These are phyloP conservation scores for Gadopsis marmoratus DNA, from an alignment of 2,797 vertebrate genomes.

Conservation along the genomic window DNA sequence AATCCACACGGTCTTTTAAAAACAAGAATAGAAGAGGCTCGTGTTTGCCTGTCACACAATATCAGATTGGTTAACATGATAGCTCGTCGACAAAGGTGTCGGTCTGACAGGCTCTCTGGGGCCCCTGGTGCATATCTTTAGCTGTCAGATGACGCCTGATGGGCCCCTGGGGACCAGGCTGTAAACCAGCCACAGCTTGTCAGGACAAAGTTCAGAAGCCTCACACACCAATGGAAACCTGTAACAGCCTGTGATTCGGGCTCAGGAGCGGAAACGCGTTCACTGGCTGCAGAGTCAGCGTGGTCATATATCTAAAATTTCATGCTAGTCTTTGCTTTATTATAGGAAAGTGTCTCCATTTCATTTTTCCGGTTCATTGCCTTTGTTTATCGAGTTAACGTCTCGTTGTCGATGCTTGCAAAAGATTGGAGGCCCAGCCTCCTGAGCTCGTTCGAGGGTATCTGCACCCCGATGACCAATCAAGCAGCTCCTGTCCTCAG, in stretches of 20 bases:
- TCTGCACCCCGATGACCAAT: constrained; percentile 19
- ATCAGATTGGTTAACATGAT: constrained; percentile 27
- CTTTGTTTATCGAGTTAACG: constrained; percentile 33
- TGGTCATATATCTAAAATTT: background rate
- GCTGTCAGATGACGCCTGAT: constrained; percentile 22
- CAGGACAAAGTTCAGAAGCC: constrained; percentile 21
- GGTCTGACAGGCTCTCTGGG: constrained; percentile 8
- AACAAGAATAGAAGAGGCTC: background rate
- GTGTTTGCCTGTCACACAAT: background rate
- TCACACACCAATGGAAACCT: background rate
- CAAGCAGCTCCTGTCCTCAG: constrained; percentile 13
- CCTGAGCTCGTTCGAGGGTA: background rate
- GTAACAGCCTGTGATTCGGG: background rate
- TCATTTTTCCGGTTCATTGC: constrained; percentile 20
- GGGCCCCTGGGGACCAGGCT: constrained; percentile 2
- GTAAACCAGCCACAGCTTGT: constrained; percentile 33
- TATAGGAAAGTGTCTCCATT: constrained; percentile 15
- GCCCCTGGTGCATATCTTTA: background rate
- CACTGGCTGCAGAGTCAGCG: background rate
- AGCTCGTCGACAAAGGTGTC: constrained; percentile 16
- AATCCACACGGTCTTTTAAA: background rate
- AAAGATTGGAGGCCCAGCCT: background rate
- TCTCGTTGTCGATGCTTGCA: constrained; percentile 7
- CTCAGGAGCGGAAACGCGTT: background rate
- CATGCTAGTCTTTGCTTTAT: background rate